Conservation (phyloP, 2,113 vertebrate species). For the Acanthochromis polyacanthus region DNA sequence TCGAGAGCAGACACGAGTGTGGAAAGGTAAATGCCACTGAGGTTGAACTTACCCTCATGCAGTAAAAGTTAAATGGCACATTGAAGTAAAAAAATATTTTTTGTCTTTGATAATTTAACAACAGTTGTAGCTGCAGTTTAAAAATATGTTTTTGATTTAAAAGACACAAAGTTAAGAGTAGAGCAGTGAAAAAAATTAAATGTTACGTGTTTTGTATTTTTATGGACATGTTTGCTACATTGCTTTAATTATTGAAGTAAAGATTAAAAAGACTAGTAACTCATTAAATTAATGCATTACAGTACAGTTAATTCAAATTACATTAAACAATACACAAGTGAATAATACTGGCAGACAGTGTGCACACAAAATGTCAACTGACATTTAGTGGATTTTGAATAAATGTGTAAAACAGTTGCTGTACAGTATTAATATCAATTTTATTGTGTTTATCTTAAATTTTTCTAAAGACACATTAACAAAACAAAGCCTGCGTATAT, state of each 20-base stretch:
- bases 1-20: background rate
- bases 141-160: background rate
- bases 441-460: no score
- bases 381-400: background rate
- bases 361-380: background rate
- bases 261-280: background rate
- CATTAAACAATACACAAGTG: background rate
- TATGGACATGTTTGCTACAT: background rate
- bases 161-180: background rate
- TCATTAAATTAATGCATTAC: background rate
- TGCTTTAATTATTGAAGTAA: no score
- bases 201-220: background rate
- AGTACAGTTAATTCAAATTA: background rate
- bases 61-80: background rate
- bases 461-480: no score
- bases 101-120: background rate
- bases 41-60: background rate
- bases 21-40: background rate
- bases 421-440: no score
- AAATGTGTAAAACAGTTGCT: no score
- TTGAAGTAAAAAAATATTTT: background rate
- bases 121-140: background rate
- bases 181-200: background rate
- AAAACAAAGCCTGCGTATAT: no score
- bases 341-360: background rate